phyloP scores from a whole-genome alignment of 2,888 invertebrate genomes.

The Phengaris arion region DNA sequence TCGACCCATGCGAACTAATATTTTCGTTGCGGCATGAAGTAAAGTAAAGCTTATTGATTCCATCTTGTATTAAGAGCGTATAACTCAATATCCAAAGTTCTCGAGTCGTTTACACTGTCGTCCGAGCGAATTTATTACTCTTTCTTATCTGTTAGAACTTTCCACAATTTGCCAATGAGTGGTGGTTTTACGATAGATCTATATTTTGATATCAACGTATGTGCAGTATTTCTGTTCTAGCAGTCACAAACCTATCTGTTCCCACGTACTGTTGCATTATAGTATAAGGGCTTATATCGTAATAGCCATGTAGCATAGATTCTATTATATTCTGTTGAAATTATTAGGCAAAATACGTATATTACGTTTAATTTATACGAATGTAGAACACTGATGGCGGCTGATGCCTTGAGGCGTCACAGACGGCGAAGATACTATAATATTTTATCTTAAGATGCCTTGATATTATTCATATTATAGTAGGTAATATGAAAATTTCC shows the following conservation, averaged over 20 bases:
- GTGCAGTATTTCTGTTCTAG: neutral
- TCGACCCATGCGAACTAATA: neutral
- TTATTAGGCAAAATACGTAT: too few species aligned
- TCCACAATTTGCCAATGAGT: constrained; percentile 24
- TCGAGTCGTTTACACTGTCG: constrained; percentile 24
- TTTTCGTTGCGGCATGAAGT: neutral
- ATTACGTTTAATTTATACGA: too few species aligned
- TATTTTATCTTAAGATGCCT: too few species aligned
- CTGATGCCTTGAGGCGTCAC: too few species aligned
- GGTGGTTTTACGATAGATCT: constrained; percentile 19
- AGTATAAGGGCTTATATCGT: too few species aligned
- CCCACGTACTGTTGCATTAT: neutral
- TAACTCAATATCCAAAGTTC: constrained; percentile 23
- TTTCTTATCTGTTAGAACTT: constrained; percentile 25
- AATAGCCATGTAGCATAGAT: too few species aligned
- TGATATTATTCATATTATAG: too few species aligned
- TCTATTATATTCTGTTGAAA: too few species aligned
- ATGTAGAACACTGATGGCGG: too few species aligned
- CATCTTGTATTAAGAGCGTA: constrained; percentile 23
- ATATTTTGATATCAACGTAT: neutral
- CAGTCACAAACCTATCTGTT: neutral
- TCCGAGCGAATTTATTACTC: constrained; percentile 23
- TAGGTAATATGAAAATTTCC: too few species aligned
- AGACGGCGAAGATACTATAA: too few species aligned
- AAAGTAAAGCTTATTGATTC: constrained; percentile 18